Percentiles rank a stretch among this genome's conserved stretches.
Evolutionary conservation across 2,888 invertebrate species (phyloP).

Genomic region (Lycia hirtaria): DNA sequence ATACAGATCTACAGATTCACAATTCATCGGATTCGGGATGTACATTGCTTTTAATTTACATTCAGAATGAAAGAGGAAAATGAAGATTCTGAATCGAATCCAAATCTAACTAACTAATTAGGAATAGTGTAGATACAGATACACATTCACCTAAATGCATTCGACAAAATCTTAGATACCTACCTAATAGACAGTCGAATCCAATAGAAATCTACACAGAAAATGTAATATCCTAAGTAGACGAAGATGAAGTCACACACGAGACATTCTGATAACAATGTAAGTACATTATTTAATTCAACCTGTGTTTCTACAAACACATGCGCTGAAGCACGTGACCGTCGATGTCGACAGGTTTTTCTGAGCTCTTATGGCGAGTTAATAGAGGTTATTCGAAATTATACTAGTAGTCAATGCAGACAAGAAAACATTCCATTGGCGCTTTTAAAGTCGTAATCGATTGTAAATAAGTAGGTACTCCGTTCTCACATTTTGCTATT

Average conservation of each 20-base stretch:
- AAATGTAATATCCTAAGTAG: background rate
- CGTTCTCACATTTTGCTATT: conserved; percentile 55
- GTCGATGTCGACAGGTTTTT: conserved; percentile 21
- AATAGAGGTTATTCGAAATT: conserved; percentile 33
- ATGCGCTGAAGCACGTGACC: conserved; percentile 49
- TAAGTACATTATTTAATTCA: conserved; percentile 7
- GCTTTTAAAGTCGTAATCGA: conserved; percentile 47
- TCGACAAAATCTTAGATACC: too few relatives aligned
- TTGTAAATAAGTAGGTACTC: conserved; percentile 43
- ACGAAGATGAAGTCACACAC: background rate
- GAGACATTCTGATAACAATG: conserved; percentile 22
- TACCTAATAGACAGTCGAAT: background rate
- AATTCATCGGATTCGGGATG: too few relatives aligned
- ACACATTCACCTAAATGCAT: too few relatives aligned
- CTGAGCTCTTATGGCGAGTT: conserved; percentile 35
- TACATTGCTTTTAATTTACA: too few relatives aligned
- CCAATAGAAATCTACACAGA: background rate
- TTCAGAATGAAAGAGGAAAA: too few relatives aligned
- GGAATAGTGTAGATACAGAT: too few relatives aligned
- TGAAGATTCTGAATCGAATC: too few relatives aligned
- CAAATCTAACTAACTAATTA: too few relatives aligned
- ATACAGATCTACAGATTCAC: too few relatives aligned
- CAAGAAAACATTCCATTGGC: conserved; percentile 43
- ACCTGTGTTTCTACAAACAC: conserved; percentile 33
- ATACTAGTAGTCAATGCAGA: conserved; percentile 47